phyloP scores from a whole-genome alignment of 2,113 vertebrate species.

The Beaufortia kweichowensis region DNA sequence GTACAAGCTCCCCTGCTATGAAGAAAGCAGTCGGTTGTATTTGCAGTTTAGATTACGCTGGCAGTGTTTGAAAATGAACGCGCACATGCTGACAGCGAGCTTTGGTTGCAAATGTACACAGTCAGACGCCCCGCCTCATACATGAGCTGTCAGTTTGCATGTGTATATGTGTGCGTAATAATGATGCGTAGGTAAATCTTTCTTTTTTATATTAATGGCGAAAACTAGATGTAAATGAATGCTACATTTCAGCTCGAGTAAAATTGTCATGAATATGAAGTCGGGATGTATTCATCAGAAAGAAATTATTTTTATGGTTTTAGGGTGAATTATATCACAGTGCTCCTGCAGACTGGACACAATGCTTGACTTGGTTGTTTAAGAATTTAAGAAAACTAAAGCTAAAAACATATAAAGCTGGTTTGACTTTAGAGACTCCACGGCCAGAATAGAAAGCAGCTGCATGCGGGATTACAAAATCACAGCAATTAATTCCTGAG shows the following conservation, averaged over 20 bases:
- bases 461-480: conserved; percentile 14
- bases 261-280: too few relatives aligned
- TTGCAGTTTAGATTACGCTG: conserved; percentile 4
- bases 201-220: too few relatives aligned
- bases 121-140: not conserved
- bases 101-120: not conserved
- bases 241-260: too few relatives aligned
- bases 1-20: conserved; percentile 1
- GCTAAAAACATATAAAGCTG: too few relatives aligned
- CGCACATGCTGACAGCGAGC: not conserved
- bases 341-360: not conserved
- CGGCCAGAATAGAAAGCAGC: not conserved
- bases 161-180: not conserved
- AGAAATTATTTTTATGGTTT: not conserved
- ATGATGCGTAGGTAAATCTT: too few relatives aligned
- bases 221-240: too few relatives aligned
- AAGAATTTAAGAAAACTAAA: not conserved
- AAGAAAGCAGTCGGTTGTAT: conserved; percentile 21
- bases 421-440: not conserved
- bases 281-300: too few relatives aligned
- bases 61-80: conserved; percentile 5
- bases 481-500: conserved; percentile 9
- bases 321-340: not conserved
- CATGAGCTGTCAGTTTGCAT: not conserved
- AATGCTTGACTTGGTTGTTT: not conserved